These are phyloP conservation scores for Etheostoma spectabile DNA, from an alignment of 2,113 vertebrate genomes.

Conservation along the genomic window DNA sequence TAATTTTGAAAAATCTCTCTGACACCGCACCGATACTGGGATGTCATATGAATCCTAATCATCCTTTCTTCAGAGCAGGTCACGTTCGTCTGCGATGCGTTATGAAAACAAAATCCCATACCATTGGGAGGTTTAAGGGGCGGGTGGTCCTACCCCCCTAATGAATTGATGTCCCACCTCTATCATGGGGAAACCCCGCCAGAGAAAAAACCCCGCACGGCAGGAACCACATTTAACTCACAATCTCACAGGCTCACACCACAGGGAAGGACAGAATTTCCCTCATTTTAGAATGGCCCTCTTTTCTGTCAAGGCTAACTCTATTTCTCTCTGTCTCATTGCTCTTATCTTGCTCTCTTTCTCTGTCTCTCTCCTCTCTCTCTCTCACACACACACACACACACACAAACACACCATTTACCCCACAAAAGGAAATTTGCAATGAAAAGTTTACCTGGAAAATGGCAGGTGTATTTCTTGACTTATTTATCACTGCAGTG, in stretches of 20 bases:
- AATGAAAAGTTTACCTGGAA: conserved; percentile 62
- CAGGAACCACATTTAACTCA: conserved; percentile 56
- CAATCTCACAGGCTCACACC: conserved; percentile 23
- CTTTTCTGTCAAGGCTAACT: conserved; percentile 52
- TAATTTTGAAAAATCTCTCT: conserved; percentile 6
- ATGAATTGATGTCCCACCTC: conserved; percentile 79
- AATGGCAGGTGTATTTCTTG: conserved; percentile 43
- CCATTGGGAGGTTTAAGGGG: conserved; percentile 48
- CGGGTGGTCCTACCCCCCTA: no score
- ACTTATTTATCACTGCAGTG: conserved; percentile 42
- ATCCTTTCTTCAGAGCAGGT: conserved; percentile 33
- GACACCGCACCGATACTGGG: background rate
- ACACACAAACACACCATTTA: background rate
- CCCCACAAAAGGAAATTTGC: conserved; percentile 53
- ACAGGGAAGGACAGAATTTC: conserved; percentile 32
- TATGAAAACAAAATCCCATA: conserved; percentile 79
- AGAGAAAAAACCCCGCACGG: conserved; percentile 39
- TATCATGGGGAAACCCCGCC: conserved; percentile 72
- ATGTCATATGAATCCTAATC: conserved; percentile 62
- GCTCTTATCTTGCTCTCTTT: conserved; percentile 38
- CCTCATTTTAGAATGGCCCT: conserved; percentile 27
- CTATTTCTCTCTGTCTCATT: conserved; percentile 51
- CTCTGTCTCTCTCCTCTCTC: background rate
- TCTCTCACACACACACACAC: background rate
- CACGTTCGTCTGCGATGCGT: conserved; percentile 67